Evolutionary conservation across 2,888 invertebrate species (phyloP).

Genomic region (Oegoconia quadripuncta): DNA sequence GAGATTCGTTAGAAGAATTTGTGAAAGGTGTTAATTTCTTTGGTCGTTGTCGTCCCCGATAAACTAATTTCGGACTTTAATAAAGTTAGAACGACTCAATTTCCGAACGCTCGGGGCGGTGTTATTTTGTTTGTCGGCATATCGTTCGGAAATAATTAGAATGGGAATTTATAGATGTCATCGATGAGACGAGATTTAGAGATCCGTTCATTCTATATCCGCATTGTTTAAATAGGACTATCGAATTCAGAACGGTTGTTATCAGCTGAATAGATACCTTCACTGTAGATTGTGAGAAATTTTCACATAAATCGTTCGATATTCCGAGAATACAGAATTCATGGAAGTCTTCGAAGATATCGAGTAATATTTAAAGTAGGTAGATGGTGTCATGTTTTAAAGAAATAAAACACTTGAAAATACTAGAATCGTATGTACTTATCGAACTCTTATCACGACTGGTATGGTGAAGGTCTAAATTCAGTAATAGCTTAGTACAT

Average conservation of each 20-base stretch:
- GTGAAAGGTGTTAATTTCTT: constrained; percentile 40
- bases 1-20: constrained; percentile 23
- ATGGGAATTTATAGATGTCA: constrained; percentile 71
- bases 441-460: too few relatives aligned
- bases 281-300: constrained; percentile 16
- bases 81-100: constrained; percentile 58
- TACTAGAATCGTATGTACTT: too few relatives aligned
- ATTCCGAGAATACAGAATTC: too few relatives aligned
- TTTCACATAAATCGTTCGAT: constrained; percentile 18
- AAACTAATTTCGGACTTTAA: constrained; percentile 54
- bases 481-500: too few relatives aligned
- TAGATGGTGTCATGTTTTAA: too few relatives aligned
- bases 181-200: constrained; percentile 56
- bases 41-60: constrained; percentile 32
- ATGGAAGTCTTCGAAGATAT: too few relatives aligned
- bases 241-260: constrained; percentile 30
- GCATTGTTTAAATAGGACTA: constrained; percentile 47
- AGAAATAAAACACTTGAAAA: too few relatives aligned
- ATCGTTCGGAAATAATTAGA: constrained; percentile 68
- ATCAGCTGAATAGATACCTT: constrained; percentile 27
- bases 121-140: constrained; percentile 66
- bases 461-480: too few relatives aligned
- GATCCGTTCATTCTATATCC: constrained; percentile 35
- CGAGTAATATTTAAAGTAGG: too few relatives aligned
- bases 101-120: constrained; percentile 48